Evolutionary conservation across 2,888 invertebrate genomes (phyloP).

Genomic region (Perizoma flavofasciatum): DNA sequence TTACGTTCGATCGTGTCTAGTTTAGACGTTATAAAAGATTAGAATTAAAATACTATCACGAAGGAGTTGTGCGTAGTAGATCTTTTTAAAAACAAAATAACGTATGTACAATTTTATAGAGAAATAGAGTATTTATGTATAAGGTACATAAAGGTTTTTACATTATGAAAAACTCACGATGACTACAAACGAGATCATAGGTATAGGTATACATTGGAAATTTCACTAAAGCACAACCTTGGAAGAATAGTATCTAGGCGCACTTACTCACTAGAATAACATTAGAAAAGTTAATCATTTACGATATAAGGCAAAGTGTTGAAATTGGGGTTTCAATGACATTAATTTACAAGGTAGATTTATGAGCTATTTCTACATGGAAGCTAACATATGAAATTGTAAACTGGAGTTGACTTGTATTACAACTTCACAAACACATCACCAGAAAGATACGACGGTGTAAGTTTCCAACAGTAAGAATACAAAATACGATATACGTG

Average conservation of each 20-base stretch:
- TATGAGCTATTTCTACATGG: conserved; percentile 15
- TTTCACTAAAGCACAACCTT: conserved; percentile 83
- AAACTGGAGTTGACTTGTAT: neutral
- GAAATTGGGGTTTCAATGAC: conserved; percentile 75
- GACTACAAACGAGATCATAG: conserved; percentile 48
- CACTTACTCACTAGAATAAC: conserved; percentile 76
- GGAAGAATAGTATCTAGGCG: conserved; percentile 82
- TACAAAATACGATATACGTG: neutral
- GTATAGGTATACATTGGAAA: conserved; percentile 64
- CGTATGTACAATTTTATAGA: conserved; percentile 65
- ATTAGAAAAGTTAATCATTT: conserved; percentile 68
- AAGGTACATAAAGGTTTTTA: conserved; percentile 49
- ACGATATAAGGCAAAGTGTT: conserved; percentile 79
- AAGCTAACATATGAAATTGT: neutral
- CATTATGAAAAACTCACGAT: conserved; percentile 51
- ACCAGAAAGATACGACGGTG: neutral
- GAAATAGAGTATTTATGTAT: conserved; percentile 51
- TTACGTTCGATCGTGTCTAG: conserved; percentile 45
- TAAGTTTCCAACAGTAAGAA: neutral
- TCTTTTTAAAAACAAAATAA: conserved; percentile 62
- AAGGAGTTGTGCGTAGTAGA: conserved; percentile 81
- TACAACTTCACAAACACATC: neutral
- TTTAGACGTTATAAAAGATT: conserved; percentile 56
- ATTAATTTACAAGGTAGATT: conserved; percentile 48
- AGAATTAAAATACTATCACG: conserved; percentile 63